These are phyloP conservation scores for Clusia tigrina DNA, from an alignment of 2,888 invertebrate species.

Conservation along the genomic window DNA sequence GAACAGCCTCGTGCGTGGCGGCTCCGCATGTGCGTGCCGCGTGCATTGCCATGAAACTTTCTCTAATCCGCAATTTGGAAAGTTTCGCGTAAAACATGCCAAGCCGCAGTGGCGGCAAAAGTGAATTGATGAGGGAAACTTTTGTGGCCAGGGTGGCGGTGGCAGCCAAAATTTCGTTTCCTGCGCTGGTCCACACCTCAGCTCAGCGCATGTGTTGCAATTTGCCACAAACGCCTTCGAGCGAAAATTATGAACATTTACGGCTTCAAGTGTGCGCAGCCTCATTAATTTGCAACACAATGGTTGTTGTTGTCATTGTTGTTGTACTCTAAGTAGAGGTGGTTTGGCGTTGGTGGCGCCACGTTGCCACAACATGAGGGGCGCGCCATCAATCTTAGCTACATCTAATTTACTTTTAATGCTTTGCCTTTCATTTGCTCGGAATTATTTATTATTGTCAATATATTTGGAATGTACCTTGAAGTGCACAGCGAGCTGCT, in stretches of 20 bases:
- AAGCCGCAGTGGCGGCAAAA: not conserved
- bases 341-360: too few relatives aligned
- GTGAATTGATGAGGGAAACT: not conserved
- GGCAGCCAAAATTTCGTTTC: not conserved
- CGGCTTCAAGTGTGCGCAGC: not conserved
- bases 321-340: too few relatives aligned
- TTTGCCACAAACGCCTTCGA: not conserved
- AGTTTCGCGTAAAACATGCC: not conserved
- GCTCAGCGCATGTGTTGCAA: not conserved
- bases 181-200: too few relatives aligned
- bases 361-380: too few relatives aligned
- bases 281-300: not conserved
- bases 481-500: too few relatives aligned
- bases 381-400: not conserved
- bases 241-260: not conserved
- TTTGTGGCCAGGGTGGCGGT: not conserved
- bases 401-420: not conserved
- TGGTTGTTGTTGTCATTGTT: too few relatives aligned
- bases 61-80: slow-evolving; percentile 5
- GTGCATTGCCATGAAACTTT: slow-evolving; percentile 4
- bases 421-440: not conserved
- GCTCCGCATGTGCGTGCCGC: not conserved
- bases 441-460: slow-evolving; percentile 1
- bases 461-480: not conserved
- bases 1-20: not conserved